Conservation (phyloP, 2,113 vertebrate species). For the human (Homo sapiens) region GRCh38 chr2:219430001-219430500, state of each 20-base stretch:
- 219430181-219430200: background rate
- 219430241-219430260: background rate
- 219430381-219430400: background rate
- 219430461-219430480: constrained; percentile 63
- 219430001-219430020: background rate
- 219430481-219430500: constrained; percentile 49
- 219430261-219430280: background rate
- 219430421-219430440: background rate
- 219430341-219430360: background rate
- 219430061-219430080: background rate
- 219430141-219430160: background rate
- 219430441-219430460: constrained; percentile 20
- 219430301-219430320: background rate
- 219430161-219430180: background rate
- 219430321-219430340: background rate
- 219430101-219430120: background rate
- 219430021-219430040: background rate
- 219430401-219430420: background rate
- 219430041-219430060: background rate
- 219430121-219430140: background rate
- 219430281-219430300: background rate
- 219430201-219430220: background rate
- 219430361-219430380: constrained; percentile 37
- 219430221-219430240: background rate
- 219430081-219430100: background rate